Percentiles rank a stretch among this genome's conserved stretches.
phyloP scores from a whole-genome alignment of 2,113 vertebrate species.

The Gadus macrocephalus region DNA sequence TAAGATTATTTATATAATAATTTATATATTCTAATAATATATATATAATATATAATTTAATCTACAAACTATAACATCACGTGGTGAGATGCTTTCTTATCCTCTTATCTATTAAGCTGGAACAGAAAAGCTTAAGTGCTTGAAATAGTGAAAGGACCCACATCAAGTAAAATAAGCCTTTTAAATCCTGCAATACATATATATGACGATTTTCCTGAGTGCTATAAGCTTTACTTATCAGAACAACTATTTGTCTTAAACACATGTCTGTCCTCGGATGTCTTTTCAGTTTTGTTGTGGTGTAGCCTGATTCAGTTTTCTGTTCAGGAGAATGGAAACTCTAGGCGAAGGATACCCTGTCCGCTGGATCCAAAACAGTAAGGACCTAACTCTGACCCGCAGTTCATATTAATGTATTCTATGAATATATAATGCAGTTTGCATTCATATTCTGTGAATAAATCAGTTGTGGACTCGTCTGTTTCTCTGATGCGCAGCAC shows the following conservation, averaged over 20 bases:
- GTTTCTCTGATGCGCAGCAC: slow-evolving; percentile 70
- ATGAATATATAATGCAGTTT: neutral
- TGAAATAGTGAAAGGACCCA: too few species aligned
- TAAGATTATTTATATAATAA: slow-evolving; percentile 41
- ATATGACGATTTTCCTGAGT: too few species aligned
- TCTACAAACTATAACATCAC: too few species aligned
- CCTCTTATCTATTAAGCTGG: too few species aligned
- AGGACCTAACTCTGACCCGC: slow-evolving; percentile 49
- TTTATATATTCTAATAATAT: neutral
- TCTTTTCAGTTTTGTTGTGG: neutral
- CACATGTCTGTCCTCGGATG: neutral
- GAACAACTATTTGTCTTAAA: too few species aligned
- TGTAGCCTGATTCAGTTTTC: slow-evolving; percentile 7
- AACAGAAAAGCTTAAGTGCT: too few species aligned
- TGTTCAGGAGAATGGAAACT: slow-evolving; percentile 68
- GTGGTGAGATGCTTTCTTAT: too few species aligned
- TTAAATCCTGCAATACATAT: too few species aligned
- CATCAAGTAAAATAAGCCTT: too few species aligned
- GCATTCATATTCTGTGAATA: neutral
- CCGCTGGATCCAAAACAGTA: slow-evolving; percentile 96
- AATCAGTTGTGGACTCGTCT: neutral
- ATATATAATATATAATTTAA: neutral
- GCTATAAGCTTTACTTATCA: too few species aligned
- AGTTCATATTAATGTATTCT: neutral
- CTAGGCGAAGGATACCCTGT: slow-evolving; percentile 81